Conservation (phyloP, 1,140 invertebrate species). For the Nasonia vitripennis region DNA sequence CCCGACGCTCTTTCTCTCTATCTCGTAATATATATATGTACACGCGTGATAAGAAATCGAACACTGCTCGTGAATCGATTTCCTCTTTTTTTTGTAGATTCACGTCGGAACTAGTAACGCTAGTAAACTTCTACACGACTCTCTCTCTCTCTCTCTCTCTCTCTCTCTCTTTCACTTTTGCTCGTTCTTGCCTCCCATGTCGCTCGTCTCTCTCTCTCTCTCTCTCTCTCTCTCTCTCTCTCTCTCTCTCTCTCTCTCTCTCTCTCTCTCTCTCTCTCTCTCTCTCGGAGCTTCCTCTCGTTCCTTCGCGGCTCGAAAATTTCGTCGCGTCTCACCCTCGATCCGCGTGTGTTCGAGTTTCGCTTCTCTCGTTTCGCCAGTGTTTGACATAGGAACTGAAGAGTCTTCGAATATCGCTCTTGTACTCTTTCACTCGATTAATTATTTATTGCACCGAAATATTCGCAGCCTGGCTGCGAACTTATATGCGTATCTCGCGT, state of each 20-base stretch:
- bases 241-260: conserved; percentile 26
- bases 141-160: conserved; percentile 31
- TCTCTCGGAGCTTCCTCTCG: conserved; percentile 12
- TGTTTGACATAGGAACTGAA: conserved; percentile 64
- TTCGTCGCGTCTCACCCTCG: conserved; percentile 19
- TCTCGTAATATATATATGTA: conserved; percentile 58
- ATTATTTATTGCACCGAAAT: conserved; percentile 66
- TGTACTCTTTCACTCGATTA: conserved; percentile 23
- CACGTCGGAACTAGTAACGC: conserved; percentile 66
- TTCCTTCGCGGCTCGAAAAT: conserved; percentile 5
- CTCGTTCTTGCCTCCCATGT: background rate
- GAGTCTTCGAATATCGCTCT: conserved; percentile 57
- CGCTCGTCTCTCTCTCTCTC: conserved; percentile 15
- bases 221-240: conserved; percentile 17
- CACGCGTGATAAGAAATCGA: conserved; percentile 56
- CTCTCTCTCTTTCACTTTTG: background rate
- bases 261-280: conserved; percentile 17
- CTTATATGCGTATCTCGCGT: conserved; percentile 2
- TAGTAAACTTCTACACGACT: conserved; percentile 66
- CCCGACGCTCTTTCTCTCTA: conserved; percentile 24
- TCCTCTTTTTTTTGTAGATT: conserved; percentile 30
- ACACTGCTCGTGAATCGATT: conserved; percentile 37
- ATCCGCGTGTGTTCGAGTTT: background rate
- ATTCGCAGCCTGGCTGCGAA: conserved; percentile 53
- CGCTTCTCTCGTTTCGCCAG: conserved; percentile 27